These are phyloP conservation scores for Calliopum simillimum DNA, from an alignment of 2,888 invertebrate species.

Conservation along the genomic window DNA sequence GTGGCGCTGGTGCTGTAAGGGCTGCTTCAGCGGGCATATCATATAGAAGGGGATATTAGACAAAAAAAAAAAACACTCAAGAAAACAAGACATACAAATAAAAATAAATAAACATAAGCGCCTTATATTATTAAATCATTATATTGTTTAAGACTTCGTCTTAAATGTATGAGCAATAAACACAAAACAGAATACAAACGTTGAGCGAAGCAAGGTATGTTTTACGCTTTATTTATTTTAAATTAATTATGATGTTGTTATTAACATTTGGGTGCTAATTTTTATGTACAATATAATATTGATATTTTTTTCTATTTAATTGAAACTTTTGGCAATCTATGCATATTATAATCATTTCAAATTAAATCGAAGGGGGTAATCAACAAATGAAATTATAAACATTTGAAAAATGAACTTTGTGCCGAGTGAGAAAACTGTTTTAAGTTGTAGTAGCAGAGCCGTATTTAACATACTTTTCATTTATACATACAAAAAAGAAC, in stretches of 20 bases:
- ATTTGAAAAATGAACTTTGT: too few relatives aligned
- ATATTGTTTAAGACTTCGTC: slow-evolving; percentile 24
- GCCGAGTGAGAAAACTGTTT: too few relatives aligned
- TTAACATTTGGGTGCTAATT: not conserved
- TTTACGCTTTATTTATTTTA: slow-evolving; percentile 12
- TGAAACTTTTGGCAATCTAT: too few relatives aligned
- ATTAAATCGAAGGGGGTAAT: too few relatives aligned
- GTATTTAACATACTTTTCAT: too few relatives aligned
- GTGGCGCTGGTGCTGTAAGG: slow-evolving; percentile 18
- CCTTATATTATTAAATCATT: slow-evolving; percentile 2
- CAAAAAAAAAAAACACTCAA: not conserved
- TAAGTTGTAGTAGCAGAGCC: too few relatives aligned
- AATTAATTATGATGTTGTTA: slow-evolving; percentile 10
- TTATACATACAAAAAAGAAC: too few relatives aligned
- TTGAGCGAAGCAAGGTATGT: slow-evolving; percentile 29
- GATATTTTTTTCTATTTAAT: too few relatives aligned
- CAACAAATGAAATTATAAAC: too few relatives aligned
- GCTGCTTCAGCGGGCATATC: slow-evolving; percentile 6
- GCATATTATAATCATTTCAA: too few relatives aligned
- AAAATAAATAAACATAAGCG: not conserved
- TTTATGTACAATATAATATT: too few relatives aligned
- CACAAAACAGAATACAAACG: not conserved
- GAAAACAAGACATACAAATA: slow-evolving; percentile 5
- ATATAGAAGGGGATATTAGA: slow-evolving; percentile 21
- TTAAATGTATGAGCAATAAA: not conserved